Evolutionary conservation across 2,888 invertebrate genomes (phyloP), one percentile per base, ranked within the genome.

Genomic region (Antheraea assamensis): DNA sequence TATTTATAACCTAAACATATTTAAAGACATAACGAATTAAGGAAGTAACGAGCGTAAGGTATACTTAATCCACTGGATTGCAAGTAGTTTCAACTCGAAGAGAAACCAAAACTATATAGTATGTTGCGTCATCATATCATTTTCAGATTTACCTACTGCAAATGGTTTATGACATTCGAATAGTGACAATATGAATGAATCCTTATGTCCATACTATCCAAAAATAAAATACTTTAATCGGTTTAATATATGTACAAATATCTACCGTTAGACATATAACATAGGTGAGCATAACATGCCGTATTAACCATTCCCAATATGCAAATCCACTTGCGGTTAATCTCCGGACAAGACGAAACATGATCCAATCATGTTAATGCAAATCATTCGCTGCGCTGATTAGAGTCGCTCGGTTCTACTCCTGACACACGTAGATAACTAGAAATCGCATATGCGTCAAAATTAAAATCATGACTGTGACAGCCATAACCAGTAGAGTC

Each of bases 321-420:
- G 71, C 75, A 76, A 75, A 75, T 76, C 76, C 24, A 66, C 71
- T 75, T 73, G 30, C 74, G 77, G 75, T 80, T 75, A 78, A 78
- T 78, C 76, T 76, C 49, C 66, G 73, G 72, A 76, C 77, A 79
- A 74, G 74, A 75, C 71, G 75, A 72, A 74, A 80, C 79, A 81
- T 78, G 76, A 76, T 78, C 79, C 81, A 77, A 80, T 78, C 80
- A 80, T 80, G 77, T 76, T 73, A 75, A 71, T 74, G 75, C 76
- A 70, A 73, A 70, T 74, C 68, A 68, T 68, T 68, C 35, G 21
- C 31, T 19, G 21, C 35, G 68, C 68, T 68, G 24, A 68, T 68
- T 68, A 68, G 15, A 68, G 17, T 68, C 68, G n/a, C 17, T 68
- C 35, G n/a, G 35, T n/a, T 68, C 35, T 68, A 68, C 31, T n/a